These are phyloP conservation scores for Xenus cinereus DNA, from an alignment of 2,113 vertebrate species.

Conservation along the genomic window DNA sequence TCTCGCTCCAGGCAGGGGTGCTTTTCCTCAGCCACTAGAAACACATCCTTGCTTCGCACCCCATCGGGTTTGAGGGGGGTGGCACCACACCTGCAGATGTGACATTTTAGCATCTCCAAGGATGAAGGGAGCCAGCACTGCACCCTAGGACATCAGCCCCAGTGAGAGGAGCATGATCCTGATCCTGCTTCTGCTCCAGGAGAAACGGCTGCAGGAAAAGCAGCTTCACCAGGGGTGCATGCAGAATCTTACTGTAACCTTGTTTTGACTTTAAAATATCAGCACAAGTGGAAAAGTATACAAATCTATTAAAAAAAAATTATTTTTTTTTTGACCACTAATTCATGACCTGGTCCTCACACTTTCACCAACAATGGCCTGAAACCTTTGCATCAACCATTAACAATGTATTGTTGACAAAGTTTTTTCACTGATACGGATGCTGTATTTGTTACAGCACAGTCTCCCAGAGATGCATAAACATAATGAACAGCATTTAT, in stretches of 20 bases:
- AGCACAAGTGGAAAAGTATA: neutral
- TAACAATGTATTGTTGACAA: rapidly evolving
- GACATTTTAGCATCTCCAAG: rapidly evolving
- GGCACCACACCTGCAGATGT: neutral
- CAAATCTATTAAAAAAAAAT: neutral
- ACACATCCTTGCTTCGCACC: rapidly evolving
- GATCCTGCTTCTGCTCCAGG: neutral
- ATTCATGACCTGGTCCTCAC: no score
- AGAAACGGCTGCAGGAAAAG: no score
- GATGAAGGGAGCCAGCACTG: rapidly evolving
- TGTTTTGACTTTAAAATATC: neutral
- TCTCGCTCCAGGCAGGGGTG: rapidly evolving
- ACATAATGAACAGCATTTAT: neutral
- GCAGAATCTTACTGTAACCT: neutral
- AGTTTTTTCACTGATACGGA: rapidly evolving
- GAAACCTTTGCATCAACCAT: neutral
- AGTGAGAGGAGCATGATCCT: rapidly evolving
- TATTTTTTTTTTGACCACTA: no score
- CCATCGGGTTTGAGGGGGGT: rapidly evolving
- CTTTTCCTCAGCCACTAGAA: neutral
- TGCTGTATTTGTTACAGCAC: neutral
- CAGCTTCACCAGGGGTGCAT: neutral
- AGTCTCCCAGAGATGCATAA: neutral
- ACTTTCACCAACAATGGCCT: rapidly evolving
- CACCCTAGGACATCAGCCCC: neutral